Conservation (phyloP, 2,797 vertebrate species). For the Acridotheres tristis region DNA sequence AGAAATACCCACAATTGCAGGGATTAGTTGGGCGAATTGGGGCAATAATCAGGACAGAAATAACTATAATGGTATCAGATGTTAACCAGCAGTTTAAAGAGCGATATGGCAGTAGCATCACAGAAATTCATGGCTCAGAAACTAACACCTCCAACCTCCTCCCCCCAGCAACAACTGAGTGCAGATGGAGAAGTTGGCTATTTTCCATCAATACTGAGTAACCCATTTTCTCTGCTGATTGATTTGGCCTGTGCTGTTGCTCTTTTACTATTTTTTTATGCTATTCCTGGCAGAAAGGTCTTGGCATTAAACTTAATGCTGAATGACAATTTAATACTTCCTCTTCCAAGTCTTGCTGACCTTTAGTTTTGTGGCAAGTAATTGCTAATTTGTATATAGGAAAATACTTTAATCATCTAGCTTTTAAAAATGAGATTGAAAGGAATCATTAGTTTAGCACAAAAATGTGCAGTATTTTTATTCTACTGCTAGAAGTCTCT, state of each 20-base stretch:
- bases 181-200: slow-evolving; percentile 26
- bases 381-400: neutral
- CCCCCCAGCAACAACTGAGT: neutral
- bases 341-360: slow-evolving; percentile 11
- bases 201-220: slow-evolving; percentile 35
- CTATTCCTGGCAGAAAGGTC: slow-evolving; percentile 20
- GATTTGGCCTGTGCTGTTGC: slow-evolving; percentile 20
- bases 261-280: neutral
- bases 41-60: neutral
- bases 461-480: neutral
- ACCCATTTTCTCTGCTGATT: slow-evolving; percentile 42
- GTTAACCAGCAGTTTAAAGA: neutral
- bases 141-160: neutral
- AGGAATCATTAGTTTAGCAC: neutral
- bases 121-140: neutral
- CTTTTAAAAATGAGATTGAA: neutral
- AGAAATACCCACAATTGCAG: neutral
- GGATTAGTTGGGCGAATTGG: neutral
- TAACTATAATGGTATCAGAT: neutral
- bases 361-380: neutral
- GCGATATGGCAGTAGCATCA: neutral
- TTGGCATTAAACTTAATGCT: neutral
- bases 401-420: neutral
- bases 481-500: neutral
- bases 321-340: slow-evolving; percentile 33